phyloP scores from a whole-genome alignment of 2,113 vertebrate species.

The Cichladusa arquata region DNA sequence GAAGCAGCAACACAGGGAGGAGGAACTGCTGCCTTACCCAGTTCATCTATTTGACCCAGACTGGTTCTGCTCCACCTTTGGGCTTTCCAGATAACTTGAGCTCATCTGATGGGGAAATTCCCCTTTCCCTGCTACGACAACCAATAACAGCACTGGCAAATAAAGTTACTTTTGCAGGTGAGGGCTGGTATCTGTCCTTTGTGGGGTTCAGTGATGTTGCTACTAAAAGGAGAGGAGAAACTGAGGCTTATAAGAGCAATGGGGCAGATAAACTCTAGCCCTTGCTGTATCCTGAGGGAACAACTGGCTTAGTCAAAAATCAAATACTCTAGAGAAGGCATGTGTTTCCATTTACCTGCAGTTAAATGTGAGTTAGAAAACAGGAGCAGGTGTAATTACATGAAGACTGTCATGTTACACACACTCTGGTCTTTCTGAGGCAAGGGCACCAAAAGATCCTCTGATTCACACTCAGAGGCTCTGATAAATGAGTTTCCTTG shows the following conservation, averaged over 20 bases:
- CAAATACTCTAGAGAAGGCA: background rate
- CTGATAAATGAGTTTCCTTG: background rate
- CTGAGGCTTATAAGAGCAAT: background rate
- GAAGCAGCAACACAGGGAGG: background rate
- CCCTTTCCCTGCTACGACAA: background rate
- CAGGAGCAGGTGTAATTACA: background rate
- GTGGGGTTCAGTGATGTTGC: background rate
- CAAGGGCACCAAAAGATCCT: background rate
- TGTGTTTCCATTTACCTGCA: background rate
- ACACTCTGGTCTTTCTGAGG: background rate
- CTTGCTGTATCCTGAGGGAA: slow-evolving; percentile 43
- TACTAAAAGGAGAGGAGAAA: background rate
- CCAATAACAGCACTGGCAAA: background rate
- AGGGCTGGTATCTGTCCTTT: background rate
- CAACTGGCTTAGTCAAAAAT: slow-evolving; percentile 6
- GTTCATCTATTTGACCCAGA: background rate
- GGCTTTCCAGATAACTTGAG: background rate
- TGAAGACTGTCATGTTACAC: background rate
- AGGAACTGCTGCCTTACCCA: background rate
- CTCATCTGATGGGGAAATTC: background rate
- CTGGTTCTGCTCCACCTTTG: background rate
- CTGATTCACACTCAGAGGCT: background rate
- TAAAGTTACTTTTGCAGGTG: background rate
- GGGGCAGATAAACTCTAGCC: background rate
- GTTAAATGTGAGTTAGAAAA: background rate